Base-by-base conservation (phyloP, 2,113 vertebrate genomes). In the Monarcha castaneiventris region DNA sequence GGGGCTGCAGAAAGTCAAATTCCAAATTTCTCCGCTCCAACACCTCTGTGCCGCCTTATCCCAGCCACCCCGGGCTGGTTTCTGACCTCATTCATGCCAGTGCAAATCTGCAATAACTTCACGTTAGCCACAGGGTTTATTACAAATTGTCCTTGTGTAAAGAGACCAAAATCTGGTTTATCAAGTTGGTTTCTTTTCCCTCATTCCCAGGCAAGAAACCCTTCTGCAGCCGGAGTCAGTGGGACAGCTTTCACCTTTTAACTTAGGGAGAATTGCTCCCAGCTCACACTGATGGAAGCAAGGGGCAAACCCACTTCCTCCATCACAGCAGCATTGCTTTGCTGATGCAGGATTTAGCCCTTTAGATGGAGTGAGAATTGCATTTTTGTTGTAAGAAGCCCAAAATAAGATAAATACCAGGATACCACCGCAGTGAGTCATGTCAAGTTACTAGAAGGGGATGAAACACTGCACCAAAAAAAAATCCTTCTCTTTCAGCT, bases 81-180 rank as follows among this genome's bases (percentile, higher is more conserved):
- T 79, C 94, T 97, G 96, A 96, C 92, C 94, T 97, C 96, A 96
- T 96, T 95, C 91, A 68, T 95, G 72, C 96, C 93, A 64, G 88
- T 91, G 88, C 88, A 94, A 87, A 93, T 83, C 90, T 90, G 88
- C 93, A 95, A 95, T 96, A 96, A 81, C 90, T 96, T 96, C 55
- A 33, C 0, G 58, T 87, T 95, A 95, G 94, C 94, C 96, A 96
- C 88, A 90, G 95, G 93, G 52, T 95, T 96, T 96, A 92, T 95
- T 96, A 32, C 83, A 95, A 95, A 96, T 96, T 97, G 95, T 96
- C 95, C 87, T 87, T 96, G 95, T 95, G 94, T 23, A 96, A 96
- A 96, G 96, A 97, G 94, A 96, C 92, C 76, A 75, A 80, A 96
- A 94, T 56, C 77, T 84, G 94, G 68, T 94, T 96, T 91, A 93